Base-by-base conservation (phyloP, 2,113 vertebrate species). In the Orthonyx spaldingii region DNA sequence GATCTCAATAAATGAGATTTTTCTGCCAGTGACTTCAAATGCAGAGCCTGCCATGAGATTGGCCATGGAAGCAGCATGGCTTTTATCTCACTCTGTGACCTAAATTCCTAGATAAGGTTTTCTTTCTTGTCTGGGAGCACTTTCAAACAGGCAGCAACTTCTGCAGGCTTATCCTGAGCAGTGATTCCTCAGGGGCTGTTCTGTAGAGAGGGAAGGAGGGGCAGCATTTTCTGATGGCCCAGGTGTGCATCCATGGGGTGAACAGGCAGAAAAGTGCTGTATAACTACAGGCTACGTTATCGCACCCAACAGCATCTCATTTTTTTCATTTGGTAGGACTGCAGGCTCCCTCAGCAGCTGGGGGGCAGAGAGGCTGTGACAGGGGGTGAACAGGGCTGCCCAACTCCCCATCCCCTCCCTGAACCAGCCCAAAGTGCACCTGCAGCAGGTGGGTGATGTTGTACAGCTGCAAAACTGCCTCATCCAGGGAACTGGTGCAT, bases 11-110 rank as follows among this genome's bases (percentile, higher is more conserved):
- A 96, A 89, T 82, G 69, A 71, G 84, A 50, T 90, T 95, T 94
- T 96, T 78, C 91, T 87, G 76, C 61, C 61, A 16, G 59, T 89
- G 93, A 65, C 91, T 95, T 94, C 68, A 92, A 77, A 87, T 88
- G 83, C 83, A 84, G 90, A 92, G 64, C 30, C 81, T 84, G 80
- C 64, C 76, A 24, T 57, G 77, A 92, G 95, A 89, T 50, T 59
- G 89, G 87, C 89, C 39, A 6, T 26, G 68, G 89, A 81, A 78
- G 47, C 81, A 70, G 69, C 61, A 35, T 0, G 1, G 77, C 91
- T 96, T 96, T 96, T 78, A 72, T 92, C 89, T 94, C 61, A 11
- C 37, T 30, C 76, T 3, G 3, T 94, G 95, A 91, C 91, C 81
- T 82, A 87, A 81, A 95, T 89, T 95, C 72, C 41, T 59, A 12